These are phyloP conservation scores for Diploptera punctata DNA, from an alignment of 2,888 invertebrate genomes.

Conservation along the genomic window DNA sequence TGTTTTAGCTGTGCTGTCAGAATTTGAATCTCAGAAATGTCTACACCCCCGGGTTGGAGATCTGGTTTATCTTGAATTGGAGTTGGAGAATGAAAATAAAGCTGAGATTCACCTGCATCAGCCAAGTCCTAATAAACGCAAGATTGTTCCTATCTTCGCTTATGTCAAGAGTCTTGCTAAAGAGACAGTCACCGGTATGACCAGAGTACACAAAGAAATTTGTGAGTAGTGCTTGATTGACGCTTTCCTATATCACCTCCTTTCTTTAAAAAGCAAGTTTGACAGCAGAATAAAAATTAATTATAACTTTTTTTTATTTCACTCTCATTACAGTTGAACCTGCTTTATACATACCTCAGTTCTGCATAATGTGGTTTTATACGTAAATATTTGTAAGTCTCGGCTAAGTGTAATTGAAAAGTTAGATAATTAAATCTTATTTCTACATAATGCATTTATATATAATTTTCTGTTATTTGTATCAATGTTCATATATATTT, in stretches of 20 bases:
- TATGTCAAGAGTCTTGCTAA: constrained; percentile 46
- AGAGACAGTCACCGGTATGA: not conserved
- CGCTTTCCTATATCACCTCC: not conserved
- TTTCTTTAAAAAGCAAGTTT: too few species aligned
- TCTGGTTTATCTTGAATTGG: constrained; percentile 49
- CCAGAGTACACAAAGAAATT: constrained; percentile 15
- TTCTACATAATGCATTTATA: too few species aligned
- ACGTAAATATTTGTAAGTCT: too few species aligned
- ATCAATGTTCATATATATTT: too few species aligned
- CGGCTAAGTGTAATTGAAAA: too few species aligned
- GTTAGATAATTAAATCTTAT: too few species aligned
- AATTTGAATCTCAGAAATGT: constrained; percentile 44
- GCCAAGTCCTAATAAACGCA: constrained; percentile 11
- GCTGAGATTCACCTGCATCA: not conserved
- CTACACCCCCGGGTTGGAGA: constrained; percentile 50
- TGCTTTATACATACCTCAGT: too few species aligned
- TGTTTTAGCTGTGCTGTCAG: constrained; percentile 46
- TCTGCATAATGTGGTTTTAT: too few species aligned
- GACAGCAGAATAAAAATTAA: too few species aligned
- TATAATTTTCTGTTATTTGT: too few species aligned
- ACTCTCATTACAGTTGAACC: too few species aligned
- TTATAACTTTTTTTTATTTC: too few species aligned
- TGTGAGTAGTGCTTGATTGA: constrained; percentile 20
- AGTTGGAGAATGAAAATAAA: constrained; percentile 34
- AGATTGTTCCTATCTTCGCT: constrained; percentile 48